phyloP scores from a whole-genome alignment of 2,797 vertebrate genomes.

The Acanthis flammea region DNA sequence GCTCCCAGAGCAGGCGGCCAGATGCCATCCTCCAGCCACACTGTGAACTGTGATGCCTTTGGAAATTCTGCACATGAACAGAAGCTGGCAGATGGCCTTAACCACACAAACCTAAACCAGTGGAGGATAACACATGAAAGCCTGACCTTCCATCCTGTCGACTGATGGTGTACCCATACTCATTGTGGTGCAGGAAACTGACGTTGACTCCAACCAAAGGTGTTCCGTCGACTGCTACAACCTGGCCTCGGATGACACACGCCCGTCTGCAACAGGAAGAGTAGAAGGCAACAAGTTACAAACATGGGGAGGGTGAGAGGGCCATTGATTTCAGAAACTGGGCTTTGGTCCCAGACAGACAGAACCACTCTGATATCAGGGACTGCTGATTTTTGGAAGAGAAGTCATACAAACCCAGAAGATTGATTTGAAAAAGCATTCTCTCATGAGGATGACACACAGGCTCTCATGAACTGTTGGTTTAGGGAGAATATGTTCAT shows the following conservation, averaged over 20 bases:
- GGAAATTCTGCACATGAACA: not conserved
- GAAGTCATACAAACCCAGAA: not conserved
- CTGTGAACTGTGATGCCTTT: not conserved
- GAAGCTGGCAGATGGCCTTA: not conserved
- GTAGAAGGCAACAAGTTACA: not conserved
- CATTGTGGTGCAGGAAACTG: conserved; percentile 90
- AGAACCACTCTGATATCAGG: not conserved
- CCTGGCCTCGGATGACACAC: conserved; percentile 90
- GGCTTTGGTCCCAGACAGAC: not conserved
- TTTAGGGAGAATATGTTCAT: not conserved
- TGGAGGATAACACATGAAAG: not conserved
- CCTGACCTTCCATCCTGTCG: conserved; percentile 92
- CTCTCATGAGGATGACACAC: not conserved
- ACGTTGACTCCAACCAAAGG: conserved; percentile 95
- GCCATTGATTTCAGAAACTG: not conserved
- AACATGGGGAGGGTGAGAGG: not conserved
- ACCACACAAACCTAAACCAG: not conserved
- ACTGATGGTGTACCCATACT: conserved; percentile 93
- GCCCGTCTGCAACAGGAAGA: conserved; percentile 78
- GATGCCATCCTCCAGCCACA: not conserved
- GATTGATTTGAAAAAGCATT: not conserved
- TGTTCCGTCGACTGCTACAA: conserved; percentile 86
- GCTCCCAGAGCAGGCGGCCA: not conserved
- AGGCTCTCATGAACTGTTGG: not conserved
- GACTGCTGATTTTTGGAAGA: not conserved